Percentiles rank a stretch among this genome's conserved stretches.
These are phyloP conservation scores for Verasper variegatus DNA, from an alignment of 2,113 vertebrate genomes.

Conservation along the genomic window DNA sequence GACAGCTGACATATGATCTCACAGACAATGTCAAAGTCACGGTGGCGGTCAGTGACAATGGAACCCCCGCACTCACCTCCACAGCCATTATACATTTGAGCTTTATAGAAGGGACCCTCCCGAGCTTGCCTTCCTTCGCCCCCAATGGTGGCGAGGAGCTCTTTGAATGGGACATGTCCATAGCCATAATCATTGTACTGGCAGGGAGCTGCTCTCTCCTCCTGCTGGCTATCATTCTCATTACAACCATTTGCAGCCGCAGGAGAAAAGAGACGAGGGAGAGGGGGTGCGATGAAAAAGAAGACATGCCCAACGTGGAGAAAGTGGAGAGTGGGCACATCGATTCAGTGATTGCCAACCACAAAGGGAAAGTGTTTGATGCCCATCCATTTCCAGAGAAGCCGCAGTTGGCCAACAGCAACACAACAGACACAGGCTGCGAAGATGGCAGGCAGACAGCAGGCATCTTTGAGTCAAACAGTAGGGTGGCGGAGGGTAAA, in stretches of 20 bases:
- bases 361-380: conserved; percentile 88
- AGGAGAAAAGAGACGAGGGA: conserved; percentile 86
- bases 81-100: conserved; percentile 88
- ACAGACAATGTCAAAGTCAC: conserved; percentile 86
- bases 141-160: conserved; percentile 76
- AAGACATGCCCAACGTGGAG: conserved; percentile 83
- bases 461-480: conserved; percentile 88
- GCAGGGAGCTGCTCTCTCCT: conserved; percentile 94
- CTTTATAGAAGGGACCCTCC: conserved; percentile 83
- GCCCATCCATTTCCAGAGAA: conserved; percentile 88
- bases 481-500: conserved; percentile 83
- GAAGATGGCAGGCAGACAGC: conserved; percentile 83
- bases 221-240: conserved; percentile 92
- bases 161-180: conserved; percentile 90
- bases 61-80: conserved; percentile 87
- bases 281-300: conserved; percentile 67
- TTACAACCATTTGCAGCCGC: conserved; percentile 92
- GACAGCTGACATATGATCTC: conserved; percentile 88
- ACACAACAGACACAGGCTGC: conserved; percentile 73
- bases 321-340: conserved; percentile 83
- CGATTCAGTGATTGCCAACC: conserved; percentile 81
- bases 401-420: conserved; percentile 82
- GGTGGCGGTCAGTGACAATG: conserved; percentile 88
- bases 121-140: conserved; percentile 80
- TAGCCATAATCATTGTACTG: conserved; percentile 92